Base-by-base conservation (phyloP, 2,888 invertebrate species). In the Mythimna ferrago region DNA sequence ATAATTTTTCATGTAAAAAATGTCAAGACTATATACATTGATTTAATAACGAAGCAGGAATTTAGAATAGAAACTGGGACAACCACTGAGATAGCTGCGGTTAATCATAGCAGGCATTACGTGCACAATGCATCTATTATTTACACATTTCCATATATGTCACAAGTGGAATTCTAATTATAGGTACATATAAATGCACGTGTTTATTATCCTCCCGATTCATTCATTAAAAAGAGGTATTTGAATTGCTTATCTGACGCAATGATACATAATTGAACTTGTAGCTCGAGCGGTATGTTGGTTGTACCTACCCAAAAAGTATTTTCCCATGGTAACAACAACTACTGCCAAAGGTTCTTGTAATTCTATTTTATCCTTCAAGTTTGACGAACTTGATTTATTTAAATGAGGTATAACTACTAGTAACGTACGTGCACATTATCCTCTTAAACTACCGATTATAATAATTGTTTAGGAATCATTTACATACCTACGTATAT, bases 171-270 rank as follows among this genome's bases (percentile, higher is more conserved):
- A 53, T 63, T 44, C n/a, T 38, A 72, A 79, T 58, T 44, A 58
- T 79, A 73, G 14, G 16, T 53, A 19, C 44, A 62, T 60, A 11
- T 56, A 6, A 57, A 57, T 57, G 35, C n/a, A n/a, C 26, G 2
- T 38, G 62, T 64, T 53, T 72, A 63, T 76, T 76, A 64, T 76
- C 73, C 80, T 76, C 19, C 10, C 51, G 38, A 62, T n/a, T 11
- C 80, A 54, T 76, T 63, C 19, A 63, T 6, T 58, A 54, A 38
- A 26, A 6, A 21, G 53, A 54, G 11, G 11, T n/a, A 58, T 38
- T 53, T 32, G 19, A 11, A 48, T 53, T 26, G 35, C 41, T 9
- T n/a, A 35, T 16, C n/a, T 44, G 10, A 14, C 35, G 41, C 26
- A 48, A 6, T 32, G n/a, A 14, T 51, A 38, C 9, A 38, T 32